phyloP scores from a whole-genome alignment of 2,888 invertebrate species.

The Scotopteryx bipunctaria region DNA sequence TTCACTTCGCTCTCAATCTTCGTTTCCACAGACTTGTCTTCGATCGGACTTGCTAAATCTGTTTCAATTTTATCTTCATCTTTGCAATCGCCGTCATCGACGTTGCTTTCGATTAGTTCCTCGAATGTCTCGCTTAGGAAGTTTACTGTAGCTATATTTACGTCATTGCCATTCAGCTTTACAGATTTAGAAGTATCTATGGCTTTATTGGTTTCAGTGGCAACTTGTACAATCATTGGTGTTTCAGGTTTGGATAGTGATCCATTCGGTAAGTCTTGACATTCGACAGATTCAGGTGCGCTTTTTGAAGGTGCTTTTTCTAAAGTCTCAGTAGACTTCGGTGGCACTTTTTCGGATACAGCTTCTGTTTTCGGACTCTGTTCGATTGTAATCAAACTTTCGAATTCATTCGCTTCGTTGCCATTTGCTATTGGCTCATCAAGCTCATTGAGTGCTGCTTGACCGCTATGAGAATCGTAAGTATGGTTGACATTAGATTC shows the following conservation, averaged over 20 bases:
- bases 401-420: slow-evolving; percentile 28
- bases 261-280: slow-evolving; percentile 30
- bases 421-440: slow-evolving; percentile 41
- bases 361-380: background rate
- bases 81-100: slow-evolving; percentile 66
- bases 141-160: slow-evolving; percentile 70
- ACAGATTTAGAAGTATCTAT: background rate
- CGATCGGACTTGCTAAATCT: slow-evolving; percentile 27
- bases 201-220: background rate
- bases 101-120: slow-evolving; percentile 74
- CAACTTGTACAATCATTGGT: too few relatives aligned
- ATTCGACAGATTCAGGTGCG: slow-evolving; percentile 6
- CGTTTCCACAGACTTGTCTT: slow-evolving; percentile 36
- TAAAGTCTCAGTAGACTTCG: slow-evolving; percentile 4
- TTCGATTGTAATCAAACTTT: slow-evolving; percentile 26
- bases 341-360: slow-evolving; percentile 16
- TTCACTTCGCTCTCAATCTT: slow-evolving; percentile 33
- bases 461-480: slow-evolving; percentile 50
- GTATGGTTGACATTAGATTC: slow-evolving; percentile 47
- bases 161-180: slow-evolving; percentile 60
- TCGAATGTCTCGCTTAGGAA: slow-evolving; percentile 72
- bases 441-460: slow-evolving; percentile 23
- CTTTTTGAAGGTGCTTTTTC: slow-evolving; percentile 4
- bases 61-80: slow-evolving; percentile 34
- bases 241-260: slow-evolving; percentile 14